These are phyloP conservation scores for Indri indri DNA, from an alignment of 2,113 vertebrate species.

Conservation along the genomic window DNA sequence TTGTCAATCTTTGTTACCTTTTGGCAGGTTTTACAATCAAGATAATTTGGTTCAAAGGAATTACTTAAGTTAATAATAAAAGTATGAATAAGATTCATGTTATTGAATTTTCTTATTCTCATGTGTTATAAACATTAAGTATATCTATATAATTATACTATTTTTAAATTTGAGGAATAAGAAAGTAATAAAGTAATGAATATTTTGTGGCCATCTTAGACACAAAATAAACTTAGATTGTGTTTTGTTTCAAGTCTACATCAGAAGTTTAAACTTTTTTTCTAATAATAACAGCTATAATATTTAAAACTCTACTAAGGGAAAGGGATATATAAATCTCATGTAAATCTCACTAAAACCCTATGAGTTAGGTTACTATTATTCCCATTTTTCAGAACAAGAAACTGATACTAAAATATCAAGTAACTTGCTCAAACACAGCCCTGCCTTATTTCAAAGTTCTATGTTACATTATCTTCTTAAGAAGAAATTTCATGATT, in stretches of 20 bases:
- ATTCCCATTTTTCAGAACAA: conserved; percentile 17
- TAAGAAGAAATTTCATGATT: background rate
- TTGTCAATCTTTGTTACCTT: background rate
- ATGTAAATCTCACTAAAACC: background rate
- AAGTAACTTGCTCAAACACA: background rate
- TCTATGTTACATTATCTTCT: background rate
- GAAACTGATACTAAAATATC: background rate
- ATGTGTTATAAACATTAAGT: background rate
- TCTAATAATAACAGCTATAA: background rate
- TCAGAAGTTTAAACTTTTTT: background rate
- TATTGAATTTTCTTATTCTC: background rate
- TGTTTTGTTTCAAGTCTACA: background rate
- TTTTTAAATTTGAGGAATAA: background rate
- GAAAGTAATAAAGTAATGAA: background rate
- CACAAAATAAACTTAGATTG: background rate
- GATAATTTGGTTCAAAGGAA: conserved; percentile 13
- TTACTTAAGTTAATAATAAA: background rate
- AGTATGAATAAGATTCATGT: background rate
- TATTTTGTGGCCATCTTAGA: background rate
- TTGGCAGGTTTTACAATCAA: background rate
- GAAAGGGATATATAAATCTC: background rate
- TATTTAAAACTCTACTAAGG: background rate
- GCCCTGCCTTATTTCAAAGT: background rate
- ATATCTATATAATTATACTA: background rate
- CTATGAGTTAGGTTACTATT: background rate